phyloP scores from a whole-genome alignment of 2,797 vertebrate species.

The Sebastes jordani region DNA sequence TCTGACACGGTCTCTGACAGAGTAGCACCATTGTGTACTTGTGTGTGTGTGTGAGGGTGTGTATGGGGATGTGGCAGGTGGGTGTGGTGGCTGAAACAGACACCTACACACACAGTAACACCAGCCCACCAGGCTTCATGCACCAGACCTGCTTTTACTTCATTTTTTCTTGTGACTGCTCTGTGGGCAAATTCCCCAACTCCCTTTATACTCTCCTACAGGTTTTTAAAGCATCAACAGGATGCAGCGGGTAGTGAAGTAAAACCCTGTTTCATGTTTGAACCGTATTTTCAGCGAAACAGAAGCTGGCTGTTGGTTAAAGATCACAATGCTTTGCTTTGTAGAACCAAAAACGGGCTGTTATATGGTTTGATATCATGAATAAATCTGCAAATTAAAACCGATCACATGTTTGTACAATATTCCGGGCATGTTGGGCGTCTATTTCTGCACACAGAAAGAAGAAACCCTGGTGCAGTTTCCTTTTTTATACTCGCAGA shows the following conservation, averaged over 20 bases:
- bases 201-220: slow-evolving; percentile 24
- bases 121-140: slow-evolving; percentile 10
- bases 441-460: slow-evolving; percentile 20
- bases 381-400: slow-evolving; percentile 12
- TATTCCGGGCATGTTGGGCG: background rate
- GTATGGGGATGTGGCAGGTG: slow-evolving; percentile 58
- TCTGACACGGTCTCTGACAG: background rate
- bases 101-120: slow-evolving; percentile 40
- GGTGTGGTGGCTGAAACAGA: slow-evolving; percentile 64
- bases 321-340: slow-evolving; percentile 32
- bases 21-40: background rate
- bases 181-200: slow-evolving; percentile 10
- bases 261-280: slow-evolving; percentile 28
- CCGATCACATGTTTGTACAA: slow-evolving; percentile 7
- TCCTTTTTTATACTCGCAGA: slow-evolving; percentile 5
- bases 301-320: background rate
- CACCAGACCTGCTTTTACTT: slow-evolving; percentile 27
- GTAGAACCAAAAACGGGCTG: background rate
- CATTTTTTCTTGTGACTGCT: slow-evolving; percentile 4
- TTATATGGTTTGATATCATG: background rate
- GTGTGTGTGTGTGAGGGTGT: slow-evolving; percentile 6
- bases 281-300: slow-evolving; percentile 17
- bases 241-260: slow-evolving; percentile 16
- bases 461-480: slow-evolving; percentile 10
- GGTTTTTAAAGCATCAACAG: slow-evolving; percentile 24